These are phyloP conservation scores for Sphaerophoria rueppellii DNA, from an alignment of 2,888 invertebrate species.

Conservation along the genomic window DNA sequence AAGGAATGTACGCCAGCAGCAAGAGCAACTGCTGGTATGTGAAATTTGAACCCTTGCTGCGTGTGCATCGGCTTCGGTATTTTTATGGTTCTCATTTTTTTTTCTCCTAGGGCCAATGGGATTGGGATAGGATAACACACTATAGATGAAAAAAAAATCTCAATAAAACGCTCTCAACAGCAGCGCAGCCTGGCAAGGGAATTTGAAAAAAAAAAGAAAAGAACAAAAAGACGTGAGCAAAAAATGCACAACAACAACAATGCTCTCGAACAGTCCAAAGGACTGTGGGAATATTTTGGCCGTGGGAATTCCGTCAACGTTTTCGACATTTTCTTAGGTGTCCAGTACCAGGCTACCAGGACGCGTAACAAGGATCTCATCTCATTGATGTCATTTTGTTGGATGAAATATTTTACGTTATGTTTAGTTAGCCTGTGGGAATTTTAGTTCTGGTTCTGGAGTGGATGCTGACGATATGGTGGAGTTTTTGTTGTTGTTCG, in stretches of 20 bases:
- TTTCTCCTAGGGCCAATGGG: slow-evolving; percentile 26
- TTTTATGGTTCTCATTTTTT: slow-evolving; percentile 31
- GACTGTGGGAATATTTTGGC: slow-evolving; percentile 82
- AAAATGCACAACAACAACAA: slow-evolving; percentile 52
- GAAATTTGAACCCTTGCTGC: slow-evolving; percentile 33
- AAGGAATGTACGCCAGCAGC: slow-evolving; percentile 33
- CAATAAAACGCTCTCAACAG: slow-evolving; percentile 19
- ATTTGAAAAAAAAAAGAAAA: slow-evolving; percentile 64
- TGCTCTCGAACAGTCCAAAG: slow-evolving; percentile 62
- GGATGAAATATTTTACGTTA: slow-evolving; percentile 23
- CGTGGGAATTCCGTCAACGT: slow-evolving; percentile 83
- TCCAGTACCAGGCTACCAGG: slow-evolving; percentile 81
- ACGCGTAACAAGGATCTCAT: slow-evolving; percentile 59
- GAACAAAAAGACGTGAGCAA: slow-evolving; percentile 71
- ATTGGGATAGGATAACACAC: no score
- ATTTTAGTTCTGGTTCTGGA: slow-evolving; percentile 31
- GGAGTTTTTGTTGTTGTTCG: slow-evolving; percentile 15
- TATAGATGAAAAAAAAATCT: slow-evolving; percentile 10
- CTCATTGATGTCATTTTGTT: neutral
- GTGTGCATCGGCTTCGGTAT: slow-evolving; percentile 42
- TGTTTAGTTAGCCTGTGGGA: slow-evolving; percentile 64
- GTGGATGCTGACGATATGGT: neutral
- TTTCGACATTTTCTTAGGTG: slow-evolving; percentile 82
- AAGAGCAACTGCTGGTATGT: neutral
- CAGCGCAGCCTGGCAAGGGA: slow-evolving; percentile 28